Evolutionary conservation across 64 coral and sea anemone species (phyloP).

Genomic region (Porites lutea): DNA sequence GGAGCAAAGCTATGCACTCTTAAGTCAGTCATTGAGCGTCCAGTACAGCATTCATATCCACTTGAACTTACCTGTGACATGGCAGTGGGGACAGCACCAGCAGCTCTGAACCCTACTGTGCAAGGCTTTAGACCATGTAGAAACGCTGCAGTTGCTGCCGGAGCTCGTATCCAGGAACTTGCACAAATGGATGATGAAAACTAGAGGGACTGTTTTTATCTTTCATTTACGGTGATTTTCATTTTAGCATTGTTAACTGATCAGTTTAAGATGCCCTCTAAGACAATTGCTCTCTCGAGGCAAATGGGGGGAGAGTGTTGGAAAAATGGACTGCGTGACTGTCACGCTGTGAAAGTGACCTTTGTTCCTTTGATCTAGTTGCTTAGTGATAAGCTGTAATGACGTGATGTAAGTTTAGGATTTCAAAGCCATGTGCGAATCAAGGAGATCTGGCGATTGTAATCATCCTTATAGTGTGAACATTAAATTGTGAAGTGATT

Average conservation of each 20-base stretch:
- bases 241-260: neutral
- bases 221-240: neutral
- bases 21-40: too few species aligned
- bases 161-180: conserved; percentile 11
- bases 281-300: neutral
- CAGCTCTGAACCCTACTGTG: neutral
- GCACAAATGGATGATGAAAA: neutral
- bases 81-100: neutral
- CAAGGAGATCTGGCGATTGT: too few species aligned
- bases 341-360: too few species aligned
- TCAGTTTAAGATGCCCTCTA: neutral
- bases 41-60: too few species aligned
- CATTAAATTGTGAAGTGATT: too few species aligned
- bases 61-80: neutral
- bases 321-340: too few species aligned
- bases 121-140: conserved; percentile 5
- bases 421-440: too few species aligned
- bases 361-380: too few species aligned
- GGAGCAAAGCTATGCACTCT: neutral
- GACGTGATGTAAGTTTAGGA: too few species aligned
- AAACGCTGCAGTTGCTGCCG: neutral
- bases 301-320: neutral
- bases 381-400: too few species aligned
- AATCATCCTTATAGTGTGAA: too few species aligned
- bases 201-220: neutral